phyloP scores from a whole-genome alignment of 2,888 invertebrate genomes.

The Athetis lepigone region DNA sequence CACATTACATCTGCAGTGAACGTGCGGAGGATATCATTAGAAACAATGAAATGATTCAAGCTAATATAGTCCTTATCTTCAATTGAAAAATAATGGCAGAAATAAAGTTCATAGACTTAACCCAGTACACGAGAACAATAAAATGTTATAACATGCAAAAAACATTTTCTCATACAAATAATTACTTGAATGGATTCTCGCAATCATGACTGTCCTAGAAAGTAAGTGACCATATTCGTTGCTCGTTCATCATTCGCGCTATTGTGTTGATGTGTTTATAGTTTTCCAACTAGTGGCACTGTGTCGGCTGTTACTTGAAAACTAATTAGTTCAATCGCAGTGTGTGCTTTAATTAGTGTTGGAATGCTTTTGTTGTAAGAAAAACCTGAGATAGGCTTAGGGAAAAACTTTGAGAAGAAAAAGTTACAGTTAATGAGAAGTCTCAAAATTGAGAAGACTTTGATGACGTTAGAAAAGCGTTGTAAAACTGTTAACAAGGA shows the following conservation, averaged over 20 bases:
- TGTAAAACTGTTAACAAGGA: background rate
- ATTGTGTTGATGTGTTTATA: conserved; percentile 59
- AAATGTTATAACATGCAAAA: conserved; percentile 56
- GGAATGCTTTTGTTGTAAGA: conserved; percentile 42
- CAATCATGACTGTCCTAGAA: conserved; percentile 76
- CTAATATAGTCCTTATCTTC: conserved; percentile 47
- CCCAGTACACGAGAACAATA: conserved; percentile 51
- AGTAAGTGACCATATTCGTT: conserved; percentile 74
- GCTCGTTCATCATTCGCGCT: conserved; percentile 68
- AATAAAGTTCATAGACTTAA: conserved; percentile 38
- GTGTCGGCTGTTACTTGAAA: conserved; percentile 25
- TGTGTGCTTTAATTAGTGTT: conserved; percentile 38
- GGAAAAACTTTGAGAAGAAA: conserved; percentile 6
- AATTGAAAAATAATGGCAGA: conserved; percentile 54
- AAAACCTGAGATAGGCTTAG: conserved; percentile 14
- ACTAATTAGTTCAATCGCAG: conserved; percentile 34
- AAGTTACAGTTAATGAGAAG: background rate
- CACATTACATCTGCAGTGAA: conserved; percentile 36
- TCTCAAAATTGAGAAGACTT: background rate
- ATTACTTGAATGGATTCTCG: conserved; percentile 65
- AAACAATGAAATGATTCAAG: conserved; percentile 48
- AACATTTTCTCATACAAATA: conserved; percentile 73
- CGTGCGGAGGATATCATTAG: conserved; percentile 50
- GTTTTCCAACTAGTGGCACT: conserved; percentile 49
- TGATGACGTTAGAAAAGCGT: background rate